Evolutionary conservation across 1,140 invertebrate genomes (phyloP).

Genomic region (Drosophila tropicalis): DNA sequence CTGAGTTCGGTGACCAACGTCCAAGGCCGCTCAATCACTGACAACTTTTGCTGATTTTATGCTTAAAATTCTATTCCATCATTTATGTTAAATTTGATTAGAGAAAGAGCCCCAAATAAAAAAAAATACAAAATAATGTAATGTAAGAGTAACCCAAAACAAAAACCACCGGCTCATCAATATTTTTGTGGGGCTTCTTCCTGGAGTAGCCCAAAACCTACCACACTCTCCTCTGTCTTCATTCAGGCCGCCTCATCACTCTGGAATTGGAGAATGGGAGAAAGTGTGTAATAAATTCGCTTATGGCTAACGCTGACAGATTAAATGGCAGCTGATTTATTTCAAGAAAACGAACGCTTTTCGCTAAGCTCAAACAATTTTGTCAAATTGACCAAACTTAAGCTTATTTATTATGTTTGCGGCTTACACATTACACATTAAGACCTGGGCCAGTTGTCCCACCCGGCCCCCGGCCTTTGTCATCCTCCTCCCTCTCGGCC

Average conservation of each 20-base stretch:
- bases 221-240: not conserved
- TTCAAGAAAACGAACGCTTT: slow-evolving; percentile 47
- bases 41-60: slow-evolving; percentile 62
- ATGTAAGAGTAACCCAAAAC: slow-evolving; percentile 36
- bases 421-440: slow-evolving; percentile 76
- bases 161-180: slow-evolving; percentile 57
- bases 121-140: not conserved
- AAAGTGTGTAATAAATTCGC: slow-evolving; percentile 72
- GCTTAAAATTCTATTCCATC: slow-evolving; percentile 78
- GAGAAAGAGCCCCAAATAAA: slow-evolving; percentile 40
- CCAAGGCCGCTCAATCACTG: slow-evolving; percentile 67
- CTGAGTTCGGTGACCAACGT: slow-evolving; percentile 18
- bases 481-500: not conserved
- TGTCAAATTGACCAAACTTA: slow-evolving; percentile 81
- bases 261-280: not conserved
- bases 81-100: slow-evolving; percentile 81
- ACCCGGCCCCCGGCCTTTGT: not conserved
- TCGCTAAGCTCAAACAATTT: slow-evolving; percentile 75
- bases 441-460: slow-evolving; percentile 45
- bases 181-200: slow-evolving; percentile 40
- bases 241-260: not conserved
- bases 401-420: slow-evolving; percentile 81
- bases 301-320: slow-evolving; percentile 69
- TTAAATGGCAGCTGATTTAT: slow-evolving; percentile 81
- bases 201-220: slow-evolving; percentile 16